phyloP scores from a whole-genome alignment of 2,797 vertebrate species.

The Merluccius polli region DNA sequence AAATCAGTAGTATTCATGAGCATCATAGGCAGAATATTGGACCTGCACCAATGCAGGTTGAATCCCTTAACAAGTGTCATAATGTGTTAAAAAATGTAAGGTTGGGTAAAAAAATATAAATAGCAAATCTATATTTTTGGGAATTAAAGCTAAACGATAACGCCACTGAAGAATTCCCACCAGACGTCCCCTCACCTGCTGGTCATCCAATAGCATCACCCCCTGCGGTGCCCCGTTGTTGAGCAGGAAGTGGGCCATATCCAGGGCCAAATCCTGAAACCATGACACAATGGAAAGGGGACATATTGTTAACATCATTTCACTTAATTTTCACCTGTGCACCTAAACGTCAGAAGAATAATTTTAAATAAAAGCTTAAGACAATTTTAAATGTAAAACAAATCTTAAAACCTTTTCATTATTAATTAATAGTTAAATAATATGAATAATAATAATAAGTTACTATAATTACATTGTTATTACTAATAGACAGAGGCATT shows the following conservation, averaged over 20 bases:
- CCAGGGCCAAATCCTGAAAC: constrained; percentile 77
- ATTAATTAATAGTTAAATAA: neutral
- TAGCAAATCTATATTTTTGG: neutral
- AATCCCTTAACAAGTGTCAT: neutral
- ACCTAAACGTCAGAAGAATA: neutral
- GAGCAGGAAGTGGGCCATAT: constrained; percentile 82
- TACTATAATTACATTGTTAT: neutral
- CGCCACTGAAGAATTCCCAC: neutral
- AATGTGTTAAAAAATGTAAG: neutral
- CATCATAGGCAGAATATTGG: neutral
- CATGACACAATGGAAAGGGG: neutral
- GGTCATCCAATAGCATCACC: constrained; percentile 77
- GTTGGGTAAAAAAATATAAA: neutral
- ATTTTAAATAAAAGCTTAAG: neutral
- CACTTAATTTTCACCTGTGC: neutral
- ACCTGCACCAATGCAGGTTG: neutral
- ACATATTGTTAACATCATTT: neutral
- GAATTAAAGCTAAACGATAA: neutral
- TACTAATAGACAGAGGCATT: neutral
- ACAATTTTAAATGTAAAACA: neutral
- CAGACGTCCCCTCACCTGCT: constrained; percentile 46
- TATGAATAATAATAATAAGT: no score
- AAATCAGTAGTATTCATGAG: no score
- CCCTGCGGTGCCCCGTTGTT: constrained; percentile 62
- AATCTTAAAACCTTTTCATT: neutral